Evolutionary conservation across 2,797 vertebrate genomes (phyloP), one percentile per base, ranked within the genome.

Genomic region (Karalla daura): DNA sequence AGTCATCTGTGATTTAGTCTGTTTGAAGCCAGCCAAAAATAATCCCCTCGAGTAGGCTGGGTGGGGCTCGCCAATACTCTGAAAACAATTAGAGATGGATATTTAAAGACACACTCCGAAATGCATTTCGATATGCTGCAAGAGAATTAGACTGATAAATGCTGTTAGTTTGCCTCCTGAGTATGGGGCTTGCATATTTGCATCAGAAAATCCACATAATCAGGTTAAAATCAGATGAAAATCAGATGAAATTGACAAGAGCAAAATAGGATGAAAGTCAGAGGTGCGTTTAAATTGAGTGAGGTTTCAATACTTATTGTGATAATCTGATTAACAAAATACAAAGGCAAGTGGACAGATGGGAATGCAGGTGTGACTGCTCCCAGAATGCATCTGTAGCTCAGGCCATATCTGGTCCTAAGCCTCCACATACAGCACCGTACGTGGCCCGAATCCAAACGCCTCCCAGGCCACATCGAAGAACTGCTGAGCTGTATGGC

Each of bases 1-100:
- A 86, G 69, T 83, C 84, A 87, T 84, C 76, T 81, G 79, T 84
- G 79, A 91, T 87, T 88, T 87, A 45, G 70, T 68, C 74, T 70
- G 65, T 80, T 87, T 83, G 70, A 80, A 88, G 84, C 30, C 63
- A 51, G 84, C 64, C 66, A 73, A 71, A 78, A 77, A 80, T 63
- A 81, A 67, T 61, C 47, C 77, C 44, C 73, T 56, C 2, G 65
- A 76, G 79, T 13, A 36, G 60, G 54, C 53, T 63, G 79, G 83
- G 74, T 69, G 82, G 77, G 54, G 71, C 66, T 4, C 33, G 45
- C 58, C 50, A 73, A 81, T 64, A 59, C 52, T 78, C 78, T 77
- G 73, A 76, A 73, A 84, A 84, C 79, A 81, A 79, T 80, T 67
- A 66, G 3, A 70, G 73, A 52, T 41, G 50, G 51, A 81, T 78